Conservation (phyloP, 2,113 vertebrate genomes). For the Tetrao urogallus region DNA sequence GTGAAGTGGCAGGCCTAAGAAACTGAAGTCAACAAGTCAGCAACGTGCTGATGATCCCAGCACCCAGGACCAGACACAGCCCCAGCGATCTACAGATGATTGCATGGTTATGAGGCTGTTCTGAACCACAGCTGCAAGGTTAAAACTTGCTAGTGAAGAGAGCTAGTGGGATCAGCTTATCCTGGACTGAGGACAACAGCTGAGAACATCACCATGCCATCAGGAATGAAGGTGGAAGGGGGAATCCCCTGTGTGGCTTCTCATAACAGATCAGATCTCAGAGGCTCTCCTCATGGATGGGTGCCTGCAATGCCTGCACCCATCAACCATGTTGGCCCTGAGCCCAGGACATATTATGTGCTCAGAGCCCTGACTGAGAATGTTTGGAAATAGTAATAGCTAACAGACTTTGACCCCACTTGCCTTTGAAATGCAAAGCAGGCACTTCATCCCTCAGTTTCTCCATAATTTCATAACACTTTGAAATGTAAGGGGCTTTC, state of each 20-base stretch:
- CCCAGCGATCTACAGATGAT: background rate
- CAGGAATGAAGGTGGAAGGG: background rate
- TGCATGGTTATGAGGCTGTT: rapidly evolving
- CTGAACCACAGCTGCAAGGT: rapidly evolving
- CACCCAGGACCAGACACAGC: background rate
- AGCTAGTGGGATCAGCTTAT: background rate
- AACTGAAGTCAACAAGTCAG: background rate
- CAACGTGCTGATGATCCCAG: background rate
- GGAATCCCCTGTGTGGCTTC: background rate
- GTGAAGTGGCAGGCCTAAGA: background rate
- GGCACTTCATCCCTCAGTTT: background rate
- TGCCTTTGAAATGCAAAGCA: slow-evolving; percentile 43
- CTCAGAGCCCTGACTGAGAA: background rate
- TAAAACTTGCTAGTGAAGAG: background rate
- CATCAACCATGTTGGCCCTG: background rate
- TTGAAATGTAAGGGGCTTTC: background rate
- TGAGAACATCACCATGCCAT: rapidly evolving
- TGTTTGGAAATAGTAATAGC: background rate
- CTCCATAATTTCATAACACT: background rate
- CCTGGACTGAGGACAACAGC: rapidly evolving
- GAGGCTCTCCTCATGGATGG: rapidly evolving
- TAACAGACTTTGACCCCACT: slow-evolving; percentile 45
- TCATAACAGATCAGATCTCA: background rate
- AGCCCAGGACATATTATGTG: background rate
- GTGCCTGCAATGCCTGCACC: background rate